Percentiles rank a stretch among this genome's conserved stretches.
These are phyloP conservation scores for Cladopsammia gracilis DNA, from an alignment of 64 coral and sea anemone genomes.

Conservation along the genomic window DNA sequence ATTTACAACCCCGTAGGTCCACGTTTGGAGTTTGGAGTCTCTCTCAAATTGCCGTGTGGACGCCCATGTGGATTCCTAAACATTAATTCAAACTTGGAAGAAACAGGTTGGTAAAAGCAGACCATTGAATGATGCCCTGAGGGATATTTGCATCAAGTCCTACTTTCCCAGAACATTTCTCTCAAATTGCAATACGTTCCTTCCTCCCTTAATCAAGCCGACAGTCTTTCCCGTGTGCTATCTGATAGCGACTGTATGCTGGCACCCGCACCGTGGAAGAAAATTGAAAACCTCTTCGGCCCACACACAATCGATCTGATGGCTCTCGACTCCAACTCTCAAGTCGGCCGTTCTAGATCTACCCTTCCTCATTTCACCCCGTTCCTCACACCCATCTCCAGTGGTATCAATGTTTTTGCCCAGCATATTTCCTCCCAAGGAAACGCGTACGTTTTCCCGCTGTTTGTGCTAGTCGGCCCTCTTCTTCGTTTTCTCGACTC, in stretches of 20 bases:
- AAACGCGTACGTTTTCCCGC: slow-evolving; percentile 59
- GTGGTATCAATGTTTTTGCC: slow-evolving; percentile 10
- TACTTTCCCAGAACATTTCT: background rate
- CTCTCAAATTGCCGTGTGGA: background rate
- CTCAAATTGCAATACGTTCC: background rate
- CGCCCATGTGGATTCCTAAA: background rate
- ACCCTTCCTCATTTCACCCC: slow-evolving; percentile 3
- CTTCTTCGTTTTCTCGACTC: background rate
- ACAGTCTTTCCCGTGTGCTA: background rate
- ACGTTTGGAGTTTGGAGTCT: background rate
- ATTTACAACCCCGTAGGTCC: background rate
- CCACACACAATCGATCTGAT: no score
- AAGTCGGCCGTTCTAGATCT: background rate
- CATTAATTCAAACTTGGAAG: background rate
- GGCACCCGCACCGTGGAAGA: background rate
- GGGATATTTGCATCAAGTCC: background rate
- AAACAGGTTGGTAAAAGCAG: slow-evolving; percentile 11
- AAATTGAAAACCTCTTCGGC: background rate
- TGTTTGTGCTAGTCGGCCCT: slow-evolving; percentile 18
- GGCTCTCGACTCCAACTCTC: slow-evolving; percentile 13
- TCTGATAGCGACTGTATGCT: slow-evolving; percentile 19
- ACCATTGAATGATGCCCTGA: background rate
- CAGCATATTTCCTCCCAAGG: background rate
- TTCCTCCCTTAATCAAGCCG: background rate
- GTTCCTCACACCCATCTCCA: background rate